Conservation (phyloP, 2,888 invertebrate species). For the Ophioninae sp. region DNA sequence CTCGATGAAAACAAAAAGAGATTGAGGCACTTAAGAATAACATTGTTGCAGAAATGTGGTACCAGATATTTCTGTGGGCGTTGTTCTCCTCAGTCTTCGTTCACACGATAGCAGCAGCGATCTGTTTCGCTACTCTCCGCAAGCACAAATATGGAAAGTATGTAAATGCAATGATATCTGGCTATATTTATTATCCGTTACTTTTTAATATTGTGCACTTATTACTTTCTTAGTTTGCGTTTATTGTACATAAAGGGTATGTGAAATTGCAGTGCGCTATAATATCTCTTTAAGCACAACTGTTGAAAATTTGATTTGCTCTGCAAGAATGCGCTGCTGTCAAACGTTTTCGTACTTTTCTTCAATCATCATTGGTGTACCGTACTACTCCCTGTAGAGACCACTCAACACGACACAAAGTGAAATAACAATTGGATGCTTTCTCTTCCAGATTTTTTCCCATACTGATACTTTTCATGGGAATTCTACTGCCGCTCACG, state of each 20-base stretch:
- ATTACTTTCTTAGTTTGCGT: neutral
- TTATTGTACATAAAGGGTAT: neutral
- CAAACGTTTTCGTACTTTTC: too few relatives aligned
- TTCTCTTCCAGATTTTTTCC: conserved; percentile 90
- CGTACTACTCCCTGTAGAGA: too few relatives aligned
- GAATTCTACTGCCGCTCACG: conserved; percentile 93
- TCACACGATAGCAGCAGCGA: conserved; percentile 94
- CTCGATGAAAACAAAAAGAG: neutral
- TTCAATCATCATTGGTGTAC: too few relatives aligned
- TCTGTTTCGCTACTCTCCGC: conserved; percentile 94
- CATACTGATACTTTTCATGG: conserved; percentile 93
- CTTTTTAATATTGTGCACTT: neutral
- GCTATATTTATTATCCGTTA: neutral
- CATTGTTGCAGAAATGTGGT: conserved; percentile 95
- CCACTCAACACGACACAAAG: neutral
- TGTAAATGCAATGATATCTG: conserved; percentile 67
- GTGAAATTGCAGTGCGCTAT: too few relatives aligned
- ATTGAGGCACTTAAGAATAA: neutral
- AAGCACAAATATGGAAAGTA: conserved; percentile 95
- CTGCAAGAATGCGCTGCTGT: too few relatives aligned
- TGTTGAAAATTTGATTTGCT: too few relatives aligned
- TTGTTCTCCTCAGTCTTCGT: conserved; percentile 96
- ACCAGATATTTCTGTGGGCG: conserved; percentile 97
- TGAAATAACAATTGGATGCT: conserved; percentile 8
- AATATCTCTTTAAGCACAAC: too few relatives aligned